Percentiles rank a stretch among this genome's conserved stretches.
Evolutionary conservation across 2,113 vertebrate species (phyloP).

Genomic region (Aegypius monachus): DNA sequence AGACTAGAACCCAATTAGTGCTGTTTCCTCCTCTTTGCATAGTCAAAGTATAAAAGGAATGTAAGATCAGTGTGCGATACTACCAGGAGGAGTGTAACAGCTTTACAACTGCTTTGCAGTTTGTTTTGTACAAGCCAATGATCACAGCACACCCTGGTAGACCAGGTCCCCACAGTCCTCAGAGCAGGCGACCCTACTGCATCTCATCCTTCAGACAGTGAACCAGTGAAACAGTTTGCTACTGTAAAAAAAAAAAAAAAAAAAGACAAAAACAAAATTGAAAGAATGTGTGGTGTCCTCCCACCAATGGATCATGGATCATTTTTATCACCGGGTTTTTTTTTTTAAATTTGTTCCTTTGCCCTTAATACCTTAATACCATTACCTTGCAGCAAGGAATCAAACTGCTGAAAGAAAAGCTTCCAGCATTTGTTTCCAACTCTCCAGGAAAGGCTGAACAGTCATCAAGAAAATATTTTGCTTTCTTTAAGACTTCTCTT

Average conservation of each 20-base stretch:
- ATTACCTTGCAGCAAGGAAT: not conserved
- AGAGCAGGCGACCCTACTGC: not conserved
- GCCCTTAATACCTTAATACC: not conserved
- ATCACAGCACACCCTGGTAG: not conserved
- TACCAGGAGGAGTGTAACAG: not conserved
- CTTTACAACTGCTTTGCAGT: not conserved
- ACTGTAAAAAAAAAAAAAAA: not conserved
- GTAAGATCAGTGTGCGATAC: not conserved
- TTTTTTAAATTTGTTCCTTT: not conserved
- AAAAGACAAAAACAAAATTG: not conserved
- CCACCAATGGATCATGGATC: not conserved
- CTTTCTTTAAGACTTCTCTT: not conserved
- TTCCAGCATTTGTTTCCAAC: not conserved
- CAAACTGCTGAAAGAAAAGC: not conserved
- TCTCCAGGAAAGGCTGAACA: not conserved
- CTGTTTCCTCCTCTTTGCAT: not conserved
- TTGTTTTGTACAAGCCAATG: not conserved
- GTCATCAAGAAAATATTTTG: not conserved
- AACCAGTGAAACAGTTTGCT: not conserved
- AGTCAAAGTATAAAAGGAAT: not conserved
- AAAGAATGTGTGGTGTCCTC: not conserved
- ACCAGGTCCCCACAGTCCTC: not conserved
- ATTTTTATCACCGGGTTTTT: not conserved
- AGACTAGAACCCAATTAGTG: not conserved
- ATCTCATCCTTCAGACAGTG: not conserved